Conservation (phyloP, 2,888 invertebrate species). For the Pomacea canaliculata region DNA sequence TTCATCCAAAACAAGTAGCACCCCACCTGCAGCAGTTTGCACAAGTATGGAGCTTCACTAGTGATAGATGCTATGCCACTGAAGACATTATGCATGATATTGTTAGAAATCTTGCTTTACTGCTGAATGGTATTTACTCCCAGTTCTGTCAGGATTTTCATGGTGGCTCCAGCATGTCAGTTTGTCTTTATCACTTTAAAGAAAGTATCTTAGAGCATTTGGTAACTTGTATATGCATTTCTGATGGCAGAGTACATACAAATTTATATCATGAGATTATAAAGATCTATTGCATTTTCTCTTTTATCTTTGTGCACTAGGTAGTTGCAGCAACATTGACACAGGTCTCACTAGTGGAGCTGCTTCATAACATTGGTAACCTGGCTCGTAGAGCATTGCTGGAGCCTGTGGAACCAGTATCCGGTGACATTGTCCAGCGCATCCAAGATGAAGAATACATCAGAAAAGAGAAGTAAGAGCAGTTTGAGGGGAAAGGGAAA, state of each 20-base stretch:
- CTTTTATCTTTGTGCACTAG: constrained; percentile 29
- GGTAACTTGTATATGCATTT: no score
- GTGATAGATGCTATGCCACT: no score
- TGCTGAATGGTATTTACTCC: no score
- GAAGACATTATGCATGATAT: no score
- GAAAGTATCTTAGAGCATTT: no score
- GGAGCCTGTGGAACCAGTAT: constrained; percentile 37
- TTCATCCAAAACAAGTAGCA: constrained; percentile 79
- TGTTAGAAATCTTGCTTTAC: no score
- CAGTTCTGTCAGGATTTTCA: no score
- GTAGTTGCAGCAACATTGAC: constrained; percentile 68
- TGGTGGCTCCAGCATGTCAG: no score
- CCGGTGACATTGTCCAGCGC: constrained; percentile 44
- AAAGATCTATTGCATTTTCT: background rate
- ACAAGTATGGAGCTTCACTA: constrained; percentile 72
- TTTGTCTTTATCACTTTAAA: no score
- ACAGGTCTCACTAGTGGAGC: constrained; percentile 65
- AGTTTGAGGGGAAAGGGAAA: background rate
- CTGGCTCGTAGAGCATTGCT: constrained; percentile 62
- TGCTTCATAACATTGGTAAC: constrained; percentile 65
- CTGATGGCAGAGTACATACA: no score
- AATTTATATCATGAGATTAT: no score
- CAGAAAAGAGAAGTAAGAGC: constrained; percentile 40
- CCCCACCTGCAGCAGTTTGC: constrained; percentile 77
- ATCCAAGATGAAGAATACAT: constrained; percentile 44